These are phyloP conservation scores for Leguminivora glycinivorella DNA, from an alignment of 1,140 invertebrate genomes.

Conservation along the genomic window DNA sequence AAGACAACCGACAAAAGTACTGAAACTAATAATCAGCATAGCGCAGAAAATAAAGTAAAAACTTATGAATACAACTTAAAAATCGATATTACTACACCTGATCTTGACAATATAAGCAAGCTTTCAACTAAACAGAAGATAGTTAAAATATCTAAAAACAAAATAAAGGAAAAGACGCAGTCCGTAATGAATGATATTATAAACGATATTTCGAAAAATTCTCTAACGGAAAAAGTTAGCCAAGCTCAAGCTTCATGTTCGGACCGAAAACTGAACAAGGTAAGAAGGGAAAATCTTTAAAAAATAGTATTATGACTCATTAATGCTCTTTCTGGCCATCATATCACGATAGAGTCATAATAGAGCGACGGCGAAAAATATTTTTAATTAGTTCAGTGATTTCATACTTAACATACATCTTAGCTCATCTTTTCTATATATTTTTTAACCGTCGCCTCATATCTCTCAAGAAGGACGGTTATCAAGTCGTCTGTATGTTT, in stretches of 20 bases:
- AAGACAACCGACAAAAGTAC: neutral
- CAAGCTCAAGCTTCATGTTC: neutral
- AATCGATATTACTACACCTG: neutral
- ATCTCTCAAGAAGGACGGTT: too few species aligned
- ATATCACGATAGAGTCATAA: too few species aligned
- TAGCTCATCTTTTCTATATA: too few species aligned
- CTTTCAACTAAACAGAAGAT: neutral
- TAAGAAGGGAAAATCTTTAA: neutral
- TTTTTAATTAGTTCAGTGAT: too few species aligned
- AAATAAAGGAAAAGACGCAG: neutral
- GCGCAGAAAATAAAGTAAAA: neutral
- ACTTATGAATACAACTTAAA: neutral
- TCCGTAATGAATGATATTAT: neutral
- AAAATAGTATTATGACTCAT: too few species aligned
- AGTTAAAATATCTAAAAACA: neutral
- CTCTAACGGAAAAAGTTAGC: neutral
- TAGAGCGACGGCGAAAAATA: too few species aligned
- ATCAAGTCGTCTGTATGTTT: too few species aligned
- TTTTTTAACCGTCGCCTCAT: too few species aligned
- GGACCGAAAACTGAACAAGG: neutral
- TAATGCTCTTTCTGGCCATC: too few species aligned
- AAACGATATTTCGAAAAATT: neutral
- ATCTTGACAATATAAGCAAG: neutral
- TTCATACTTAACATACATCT: too few species aligned
- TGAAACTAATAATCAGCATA: neutral